Evolutionary conservation across 2,797 vertebrate genomes (phyloP).

Genomic region (Loris lydekkerianus): DNA sequence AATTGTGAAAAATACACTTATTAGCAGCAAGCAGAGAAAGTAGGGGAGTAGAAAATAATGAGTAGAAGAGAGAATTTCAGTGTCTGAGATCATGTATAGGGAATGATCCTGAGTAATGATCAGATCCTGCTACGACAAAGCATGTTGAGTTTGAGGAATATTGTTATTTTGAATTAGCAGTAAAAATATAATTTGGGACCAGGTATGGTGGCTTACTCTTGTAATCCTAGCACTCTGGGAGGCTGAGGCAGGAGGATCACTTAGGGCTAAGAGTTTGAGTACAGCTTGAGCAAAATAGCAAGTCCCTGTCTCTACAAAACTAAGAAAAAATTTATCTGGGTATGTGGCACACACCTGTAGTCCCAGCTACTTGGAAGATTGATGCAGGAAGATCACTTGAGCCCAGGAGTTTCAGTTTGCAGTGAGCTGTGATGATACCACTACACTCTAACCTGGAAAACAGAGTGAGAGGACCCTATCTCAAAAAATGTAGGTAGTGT

Average conservation of each 20-base stretch:
- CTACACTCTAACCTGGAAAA: background rate
- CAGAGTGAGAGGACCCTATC: background rate
- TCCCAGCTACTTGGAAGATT: background rate
- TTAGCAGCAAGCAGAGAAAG: background rate
- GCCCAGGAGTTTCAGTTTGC: background rate
- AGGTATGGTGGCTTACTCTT: background rate
- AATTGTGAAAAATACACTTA: background rate
- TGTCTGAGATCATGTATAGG: background rate
- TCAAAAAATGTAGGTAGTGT: background rate
- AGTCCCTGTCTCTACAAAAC: background rate
- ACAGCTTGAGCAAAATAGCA: background rate
- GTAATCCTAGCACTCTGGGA: background rate
- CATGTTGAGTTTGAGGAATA: background rate
- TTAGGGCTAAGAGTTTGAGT: background rate
- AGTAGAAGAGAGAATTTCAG: background rate
- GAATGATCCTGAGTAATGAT: background rate
- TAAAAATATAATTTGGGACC: constrained; percentile 6
- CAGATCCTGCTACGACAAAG: background rate
- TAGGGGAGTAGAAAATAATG: background rate
- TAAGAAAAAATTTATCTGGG: background rate
- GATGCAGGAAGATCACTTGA: background rate
- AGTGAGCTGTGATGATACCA: background rate
- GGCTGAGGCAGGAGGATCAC: background rate
- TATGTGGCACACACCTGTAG: background rate
- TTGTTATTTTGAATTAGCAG: background rate